Evolutionary conservation across 2,888 invertebrate genomes (phyloP).

Genomic region (Tolmerus cingulatus): DNA sequence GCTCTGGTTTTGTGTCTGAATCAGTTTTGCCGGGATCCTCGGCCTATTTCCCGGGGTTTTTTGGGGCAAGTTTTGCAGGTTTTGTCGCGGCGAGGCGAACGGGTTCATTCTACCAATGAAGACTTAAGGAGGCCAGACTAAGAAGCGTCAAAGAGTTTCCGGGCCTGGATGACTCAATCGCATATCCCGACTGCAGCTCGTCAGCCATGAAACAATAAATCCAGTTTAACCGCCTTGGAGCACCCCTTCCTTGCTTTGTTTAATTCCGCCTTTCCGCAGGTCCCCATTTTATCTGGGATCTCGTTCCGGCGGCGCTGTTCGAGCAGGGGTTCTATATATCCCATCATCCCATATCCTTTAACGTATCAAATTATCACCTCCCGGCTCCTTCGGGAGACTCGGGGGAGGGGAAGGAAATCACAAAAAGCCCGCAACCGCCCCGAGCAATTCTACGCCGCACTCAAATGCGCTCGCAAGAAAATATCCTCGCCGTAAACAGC

Average conservation of each 20-base stretch:
- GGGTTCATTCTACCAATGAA: background rate
- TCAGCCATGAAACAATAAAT: background rate
- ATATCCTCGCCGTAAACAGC: background rate
- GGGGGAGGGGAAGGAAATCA: background rate
- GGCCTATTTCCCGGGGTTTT: background rate
- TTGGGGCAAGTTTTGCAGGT: background rate
- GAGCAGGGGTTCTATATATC: background rate
- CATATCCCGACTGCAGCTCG: background rate
- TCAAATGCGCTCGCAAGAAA: background rate
- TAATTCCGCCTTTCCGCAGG: background rate
- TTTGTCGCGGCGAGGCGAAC: background rate
- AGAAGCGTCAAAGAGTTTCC: background rate
- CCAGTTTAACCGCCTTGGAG: background rate
- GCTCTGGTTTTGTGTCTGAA: background rate
- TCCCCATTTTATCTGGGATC: background rate
- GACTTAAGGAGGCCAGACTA: background rate
- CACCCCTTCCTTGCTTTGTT: background rate
- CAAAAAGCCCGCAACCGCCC: background rate
- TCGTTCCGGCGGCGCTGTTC: background rate
- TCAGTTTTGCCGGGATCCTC: background rate
- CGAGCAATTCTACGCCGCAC: background rate
- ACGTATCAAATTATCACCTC: conserved; percentile 20
- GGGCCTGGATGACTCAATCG: background rate
- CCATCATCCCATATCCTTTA: background rate
- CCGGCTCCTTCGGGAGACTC: background rate